Conservation (phyloP, 2,797 vertebrate genomes). For the Phataginus tricuspis region DNA sequence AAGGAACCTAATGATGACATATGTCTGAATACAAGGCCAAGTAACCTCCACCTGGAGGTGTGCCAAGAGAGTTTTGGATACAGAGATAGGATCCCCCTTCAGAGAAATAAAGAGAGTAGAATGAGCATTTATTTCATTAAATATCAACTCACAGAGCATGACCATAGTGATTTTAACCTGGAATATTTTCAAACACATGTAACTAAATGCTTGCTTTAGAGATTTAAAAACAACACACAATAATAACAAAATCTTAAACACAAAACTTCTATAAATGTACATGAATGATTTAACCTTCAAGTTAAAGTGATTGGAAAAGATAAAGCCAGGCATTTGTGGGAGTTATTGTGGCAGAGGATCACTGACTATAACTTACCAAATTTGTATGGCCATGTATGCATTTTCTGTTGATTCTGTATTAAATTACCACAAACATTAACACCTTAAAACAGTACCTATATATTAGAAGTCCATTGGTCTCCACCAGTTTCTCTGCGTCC, state of each 20-base stretch:
- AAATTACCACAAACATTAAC: background rate
- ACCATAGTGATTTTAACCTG: background rate
- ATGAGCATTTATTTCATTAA: background rate
- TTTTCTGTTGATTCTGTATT: background rate
- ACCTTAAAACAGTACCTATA: background rate
- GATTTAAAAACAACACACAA: background rate
- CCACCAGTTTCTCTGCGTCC: background rate
- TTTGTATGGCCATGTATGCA: background rate
- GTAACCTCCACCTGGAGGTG: background rate
- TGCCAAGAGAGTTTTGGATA: background rate
- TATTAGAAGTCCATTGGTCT: background rate
- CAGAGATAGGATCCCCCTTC: background rate
- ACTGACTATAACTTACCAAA: background rate
- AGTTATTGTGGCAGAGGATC: background rate
- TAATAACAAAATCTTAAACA: background rate
- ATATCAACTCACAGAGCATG: background rate
- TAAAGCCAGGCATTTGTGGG: background rate
- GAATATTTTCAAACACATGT: background rate
- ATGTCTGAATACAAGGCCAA: background rate
- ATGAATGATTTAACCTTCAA: background rate
- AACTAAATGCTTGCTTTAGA: background rate
- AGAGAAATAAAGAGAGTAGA: background rate
- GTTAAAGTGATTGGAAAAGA: background rate
- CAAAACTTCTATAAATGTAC: background rate
- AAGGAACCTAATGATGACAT: background rate